Percentiles rank a stretch among this genome's conserved stretches.
Evolutionary conservation across 2,888 invertebrate species (phyloP).

Genomic region (Dermolepida albohirtum): DNA sequence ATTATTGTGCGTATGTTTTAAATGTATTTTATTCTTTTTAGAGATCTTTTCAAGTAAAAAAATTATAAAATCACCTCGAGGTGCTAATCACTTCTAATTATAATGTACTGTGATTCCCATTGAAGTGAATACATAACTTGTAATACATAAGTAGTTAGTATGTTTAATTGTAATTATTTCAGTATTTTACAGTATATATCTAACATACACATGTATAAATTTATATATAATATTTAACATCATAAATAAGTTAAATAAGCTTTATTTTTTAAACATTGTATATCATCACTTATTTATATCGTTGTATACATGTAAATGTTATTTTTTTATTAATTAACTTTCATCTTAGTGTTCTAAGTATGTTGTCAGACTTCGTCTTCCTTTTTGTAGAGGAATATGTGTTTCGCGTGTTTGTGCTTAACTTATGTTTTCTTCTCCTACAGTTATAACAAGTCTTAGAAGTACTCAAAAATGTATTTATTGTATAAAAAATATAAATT

Average conservation of each 20-base stretch:
- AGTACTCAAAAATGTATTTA: conserved; percentile 20
- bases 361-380: too few species aligned
- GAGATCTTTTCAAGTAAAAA: conserved; percentile 19
- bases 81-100: not conserved
- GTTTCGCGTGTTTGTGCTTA: too few species aligned
- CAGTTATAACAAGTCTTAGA: not conserved
- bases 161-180: not conserved
- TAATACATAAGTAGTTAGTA: too few species aligned
- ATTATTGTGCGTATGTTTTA: not conserved
- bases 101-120: conserved; percentile 18
- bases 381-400: too few species aligned
- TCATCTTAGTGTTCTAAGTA: too few species aligned
- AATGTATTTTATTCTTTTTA: conserved; percentile 11
- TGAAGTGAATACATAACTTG: not conserved
- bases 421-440: too few species aligned
- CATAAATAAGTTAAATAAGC: too few species aligned
- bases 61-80: not conserved
- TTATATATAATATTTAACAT: too few species aligned
- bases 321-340: not conserved
- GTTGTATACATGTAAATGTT: not conserved
- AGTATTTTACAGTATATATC: not conserved
- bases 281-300: conserved; percentile 9
- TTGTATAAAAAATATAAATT: conserved; percentile 10
- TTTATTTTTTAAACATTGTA: too few species aligned
- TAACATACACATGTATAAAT: not conserved